Evolutionary conservation across 1,140 invertebrate genomes (phyloP).

Genomic region (Babylonia areolata): DNA sequence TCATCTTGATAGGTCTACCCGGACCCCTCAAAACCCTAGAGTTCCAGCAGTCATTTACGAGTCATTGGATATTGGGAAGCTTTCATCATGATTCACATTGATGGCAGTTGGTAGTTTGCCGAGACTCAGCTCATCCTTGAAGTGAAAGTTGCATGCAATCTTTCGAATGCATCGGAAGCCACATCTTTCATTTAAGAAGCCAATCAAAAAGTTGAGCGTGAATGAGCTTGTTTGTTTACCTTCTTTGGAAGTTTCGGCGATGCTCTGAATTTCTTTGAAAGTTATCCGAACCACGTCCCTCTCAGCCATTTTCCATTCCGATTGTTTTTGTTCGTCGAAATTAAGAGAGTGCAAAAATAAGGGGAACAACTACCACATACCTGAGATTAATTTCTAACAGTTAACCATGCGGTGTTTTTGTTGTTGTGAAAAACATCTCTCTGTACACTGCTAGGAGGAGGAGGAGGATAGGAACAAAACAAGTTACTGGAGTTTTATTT

Average conservation of each 20-base stretch:
- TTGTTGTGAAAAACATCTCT: too few species aligned
- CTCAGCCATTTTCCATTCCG: slow-evolving; percentile 57
- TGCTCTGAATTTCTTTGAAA: slow-evolving; percentile 52
- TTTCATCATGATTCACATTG: too few species aligned
- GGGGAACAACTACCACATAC: background rate
- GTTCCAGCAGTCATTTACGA: too few species aligned
- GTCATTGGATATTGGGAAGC: too few species aligned
- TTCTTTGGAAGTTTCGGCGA: slow-evolving; percentile 32
- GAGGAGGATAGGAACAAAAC: too few species aligned
- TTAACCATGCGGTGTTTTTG: too few species aligned
- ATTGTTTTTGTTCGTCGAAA: slow-evolving; percentile 27
- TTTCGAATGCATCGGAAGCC: background rate
- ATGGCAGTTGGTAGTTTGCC: slow-evolving; percentile 11
- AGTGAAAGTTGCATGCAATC: background rate
- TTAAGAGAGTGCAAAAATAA: background rate
- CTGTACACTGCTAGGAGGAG: too few species aligned
- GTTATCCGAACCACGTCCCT: slow-evolving; percentile 52
- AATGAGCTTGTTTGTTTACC: background rate
- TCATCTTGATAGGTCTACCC: too few species aligned
- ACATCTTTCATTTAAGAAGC: background rate
- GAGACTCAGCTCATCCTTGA: background rate
- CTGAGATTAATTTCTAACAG: background rate
- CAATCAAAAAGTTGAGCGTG: background rate
- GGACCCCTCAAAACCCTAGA: too few species aligned
- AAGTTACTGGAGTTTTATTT: too few species aligned